Base-by-base conservation (phyloP, 2,797 vertebrate species). In the Esox masquinongy region DNA sequence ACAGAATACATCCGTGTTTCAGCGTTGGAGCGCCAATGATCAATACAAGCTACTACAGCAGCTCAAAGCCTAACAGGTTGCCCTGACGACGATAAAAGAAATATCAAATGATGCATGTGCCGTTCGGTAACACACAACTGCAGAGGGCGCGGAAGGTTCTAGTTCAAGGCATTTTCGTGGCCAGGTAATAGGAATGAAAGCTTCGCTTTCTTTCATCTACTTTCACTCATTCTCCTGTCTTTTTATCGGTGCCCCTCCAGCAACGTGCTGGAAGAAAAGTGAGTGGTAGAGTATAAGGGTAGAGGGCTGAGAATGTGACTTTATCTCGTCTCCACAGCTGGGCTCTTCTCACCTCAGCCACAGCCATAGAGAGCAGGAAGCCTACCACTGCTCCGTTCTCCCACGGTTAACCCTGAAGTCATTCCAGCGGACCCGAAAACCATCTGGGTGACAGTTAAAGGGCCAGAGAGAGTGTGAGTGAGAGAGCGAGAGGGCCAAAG, bases 261-360 rank as follows among this genome's bases (percentile, higher is more conserved):
- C 69, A 50, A 15, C 4, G 7, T 15, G 47, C 51, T 24, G 9
- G 22, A 26, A 59, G 16, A 59, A 72, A 2, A 56, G 31, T 36
- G 53, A 4, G 7, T 59, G 53, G 51, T 59, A 36, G 53, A 24
- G 31, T 36, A 24, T n/a, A 61, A 53, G 70, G 17, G 26, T 29
- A 29, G 15, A 47, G 31, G 19, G 56, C 14, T 6, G 51, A 24
- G 70, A 59, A 39, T 29, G 53, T n/a, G 19, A 39, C 50, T 72
- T 70, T 70, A 72, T 72, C 71, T 72, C 51, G 19, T 36, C 51
- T 61, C n/a, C 59, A 31, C 71, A 72, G 71, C 71, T 59, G 71
- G 15, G 22, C n/a, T 70, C 71, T 61, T 31, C 70, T 59, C 19
- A 4, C 31, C 11, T n/a, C 19, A 36, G 31, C 16, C 15, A 67